Base-by-base conservation (phyloP, 1,140 invertebrate genomes). In the Odontomachus brunneus region DNA sequence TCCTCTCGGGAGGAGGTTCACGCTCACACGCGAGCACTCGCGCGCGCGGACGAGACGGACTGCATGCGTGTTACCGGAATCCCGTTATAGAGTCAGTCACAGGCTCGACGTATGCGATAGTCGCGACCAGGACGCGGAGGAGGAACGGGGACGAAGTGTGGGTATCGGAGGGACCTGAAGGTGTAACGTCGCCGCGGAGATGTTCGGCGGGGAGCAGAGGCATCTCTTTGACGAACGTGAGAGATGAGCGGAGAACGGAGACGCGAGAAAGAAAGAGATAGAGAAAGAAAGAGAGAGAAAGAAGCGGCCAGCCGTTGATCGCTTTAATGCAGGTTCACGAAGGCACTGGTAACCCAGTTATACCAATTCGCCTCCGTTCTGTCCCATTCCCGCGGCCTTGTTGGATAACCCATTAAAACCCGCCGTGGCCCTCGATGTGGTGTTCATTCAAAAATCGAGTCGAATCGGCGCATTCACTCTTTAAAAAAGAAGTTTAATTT, bases 311-410 rank as follows among this genome's bases (percentile, higher is more conserved):
- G 59, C 33, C 53, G 60, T 38, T 62, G 57, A 53, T 81, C 49
- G 69, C 60, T 66, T 72, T 60, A 72, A 72, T 49, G 80, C 67
- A 81, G 62, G 78, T 87, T 85, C 88, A 76, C 72, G 60, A 81
- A 90, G 75, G 65, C 82, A 88, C 89, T 86, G 87, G 74, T 91
- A 88, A 91, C 90, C 89, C 74, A 91, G 88, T 91, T 91, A 4
- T 44, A 89, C 72, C 80, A 88, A 89, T 88, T 87, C 73, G 66
- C 80, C 84, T 57, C 44, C 29, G 44, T 74, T 76, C 59, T 72
- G 74, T 78, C 51, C 65, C 57, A 53, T 71, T 71, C 85, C 26
- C 78, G 19, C 74, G 53, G 59, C 26, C 76, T 83, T 84, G 55
- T 81, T 84, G 38, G 38, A 7, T 44, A 65, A 53, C 3, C n/a